These are phyloP conservation scores for Esox masquinongy DNA, from an alignment of 2,797 vertebrate genomes.

Conservation along the genomic window DNA sequence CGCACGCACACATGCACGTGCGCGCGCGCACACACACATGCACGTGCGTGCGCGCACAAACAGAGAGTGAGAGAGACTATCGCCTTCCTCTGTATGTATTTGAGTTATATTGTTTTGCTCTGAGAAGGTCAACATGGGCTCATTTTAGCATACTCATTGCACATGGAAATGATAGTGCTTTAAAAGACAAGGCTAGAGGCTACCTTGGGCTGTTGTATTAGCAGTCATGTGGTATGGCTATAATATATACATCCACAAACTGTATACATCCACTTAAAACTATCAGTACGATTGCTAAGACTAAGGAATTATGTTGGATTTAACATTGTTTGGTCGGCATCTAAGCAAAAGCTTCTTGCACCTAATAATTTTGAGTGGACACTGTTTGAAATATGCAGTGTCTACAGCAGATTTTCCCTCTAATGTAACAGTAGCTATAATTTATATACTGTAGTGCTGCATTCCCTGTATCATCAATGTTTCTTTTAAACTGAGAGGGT, in stretches of 20 bases:
- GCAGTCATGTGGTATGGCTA: slow-evolving; percentile 30
- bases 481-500: neutral
- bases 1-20: no score
- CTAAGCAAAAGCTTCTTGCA: neutral
- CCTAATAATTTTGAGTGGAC: neutral
- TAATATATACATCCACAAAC: neutral
- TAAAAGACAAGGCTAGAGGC: slow-evolving; percentile 41
- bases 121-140: slow-evolving; percentile 31
- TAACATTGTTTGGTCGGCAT: neutral
- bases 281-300: no score
- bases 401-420: neutral
- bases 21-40: no score
- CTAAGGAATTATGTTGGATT: neutral
- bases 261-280: no score
- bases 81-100: slow-evolving; percentile 2
- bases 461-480: neutral
- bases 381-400: neutral
- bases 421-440: neutral
- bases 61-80: no score
- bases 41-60: no score
- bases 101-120: slow-evolving; percentile 24
- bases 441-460: neutral
- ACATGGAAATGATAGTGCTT: slow-evolving; percentile 45
- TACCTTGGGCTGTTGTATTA: neutral
- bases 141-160: slow-evolving; percentile 23